Base-by-base conservation (phyloP, 2,888 invertebrate genomes). In the Theretra japonica region DNA sequence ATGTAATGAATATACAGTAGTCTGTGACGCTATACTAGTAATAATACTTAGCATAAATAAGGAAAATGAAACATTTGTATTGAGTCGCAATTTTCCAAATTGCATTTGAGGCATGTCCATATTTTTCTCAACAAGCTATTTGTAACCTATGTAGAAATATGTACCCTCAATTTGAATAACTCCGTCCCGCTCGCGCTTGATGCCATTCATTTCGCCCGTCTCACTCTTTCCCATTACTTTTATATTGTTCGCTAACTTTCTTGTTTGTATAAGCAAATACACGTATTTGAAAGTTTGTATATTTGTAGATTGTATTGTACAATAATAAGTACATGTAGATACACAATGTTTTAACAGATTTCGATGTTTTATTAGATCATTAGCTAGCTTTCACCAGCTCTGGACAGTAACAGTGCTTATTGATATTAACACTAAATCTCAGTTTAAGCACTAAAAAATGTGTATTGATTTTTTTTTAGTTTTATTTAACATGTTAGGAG, bases 161-260 rank as follows among this genome's bases (percentile, higher is more conserved):
- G 94, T 94, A 94, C 90, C 93, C 93, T 94, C 93, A 93, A 93
- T 94, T 94, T 94, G 91, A 94, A 93, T 94, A 91, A 89, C 85
- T 83, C 84, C 78, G 74, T 93, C 94, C 89, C 93, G 75, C 80
- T 94, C 86, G 65, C 87, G 77, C 93, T 77, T 73, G 73, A 70
- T 73, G 72, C 73, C 75, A 70, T 57, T 80, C 76, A 78, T 74
- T 75, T 76, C 79, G 74, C 70, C 86, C 75, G 76, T 92, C 87
- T 89, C 90, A 74, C 81, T 94, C 93, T 92, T 90, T 90, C 90
- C 92, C 92, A 94, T 94, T 94, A 94, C 93, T 93, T 94, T 94
- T 94, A 94, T 94, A 94, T 94, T 93, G 94, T 94, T 94, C 94
- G 93, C 94, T 94, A 94, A 94, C 94, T 94, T 94, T 94, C 94